Evolutionary conservation across 2,797 vertebrate genomes (phyloP).

Genomic region (Myotis pilosus): DNA sequence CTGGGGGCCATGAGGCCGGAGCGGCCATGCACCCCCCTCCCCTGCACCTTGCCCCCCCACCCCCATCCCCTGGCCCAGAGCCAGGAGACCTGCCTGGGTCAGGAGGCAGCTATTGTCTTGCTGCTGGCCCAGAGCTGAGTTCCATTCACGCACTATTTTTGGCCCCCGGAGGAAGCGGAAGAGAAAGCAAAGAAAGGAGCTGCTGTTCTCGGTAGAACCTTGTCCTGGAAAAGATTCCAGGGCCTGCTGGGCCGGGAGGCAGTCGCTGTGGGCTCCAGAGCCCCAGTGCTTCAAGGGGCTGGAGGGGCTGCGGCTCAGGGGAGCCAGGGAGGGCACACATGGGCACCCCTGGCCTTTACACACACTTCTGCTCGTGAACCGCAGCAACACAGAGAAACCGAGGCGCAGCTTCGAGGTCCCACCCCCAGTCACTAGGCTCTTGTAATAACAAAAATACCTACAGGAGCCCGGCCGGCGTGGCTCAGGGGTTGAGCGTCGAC

Average conservation of each 20-base stretch:
- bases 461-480: background rate
- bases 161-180: slow-evolving; percentile 74
- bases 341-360: background rate
- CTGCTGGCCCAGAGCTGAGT: background rate
- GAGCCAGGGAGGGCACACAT: background rate
- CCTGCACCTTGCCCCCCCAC: background rate
- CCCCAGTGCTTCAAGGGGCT: background rate
- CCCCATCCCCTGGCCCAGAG: background rate
- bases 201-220: slow-evolving; percentile 64
- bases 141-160: slow-evolving; percentile 75
- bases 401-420: background rate
- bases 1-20: background rate
- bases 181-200: slow-evolving; percentile 77
- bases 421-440: background rate
- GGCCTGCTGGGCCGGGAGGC: slow-evolving; percentile 26
- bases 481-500: too few species aligned
- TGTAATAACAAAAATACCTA: accelerated
- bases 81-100: slow-evolving; percentile 43
- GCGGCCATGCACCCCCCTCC: too few species aligned
- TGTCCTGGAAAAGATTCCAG: background rate
- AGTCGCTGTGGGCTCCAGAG: background rate
- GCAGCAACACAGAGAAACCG: background rate
- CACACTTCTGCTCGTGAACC: background rate
- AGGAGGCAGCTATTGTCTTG: slow-evolving; percentile 67
- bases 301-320: background rate